Percentiles rank a stretch among this genome's conserved stretches.
phyloP scores from a whole-genome alignment of 2,797 vertebrate species.

The Spea hammondii region DNA sequence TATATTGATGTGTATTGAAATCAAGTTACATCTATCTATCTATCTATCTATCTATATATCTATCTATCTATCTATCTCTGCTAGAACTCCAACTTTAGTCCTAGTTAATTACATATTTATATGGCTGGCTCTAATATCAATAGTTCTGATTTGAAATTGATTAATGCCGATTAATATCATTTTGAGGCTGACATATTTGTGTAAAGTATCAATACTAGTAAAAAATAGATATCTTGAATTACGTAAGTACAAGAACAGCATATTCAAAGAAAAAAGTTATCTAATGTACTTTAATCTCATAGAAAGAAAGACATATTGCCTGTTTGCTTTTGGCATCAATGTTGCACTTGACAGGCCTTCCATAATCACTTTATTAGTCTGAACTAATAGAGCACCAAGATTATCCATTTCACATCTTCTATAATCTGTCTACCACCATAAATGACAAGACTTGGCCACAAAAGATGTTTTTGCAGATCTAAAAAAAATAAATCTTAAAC shows the following conservation, averaged over 20 bases:
- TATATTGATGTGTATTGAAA: too few species aligned
- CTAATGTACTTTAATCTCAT: slow-evolving; percentile 17
- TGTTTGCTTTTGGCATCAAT: slow-evolving; percentile 60
- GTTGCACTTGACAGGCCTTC: slow-evolving; percentile 63
- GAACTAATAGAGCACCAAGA: slow-evolving; percentile 61
- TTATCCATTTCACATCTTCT: slow-evolving; percentile 70
- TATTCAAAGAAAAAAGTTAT: neutral
- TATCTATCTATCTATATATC: too few species aligned
- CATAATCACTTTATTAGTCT: slow-evolving; percentile 72
- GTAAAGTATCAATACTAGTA: too few species aligned
- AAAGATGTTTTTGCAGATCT: slow-evolving; percentile 70
- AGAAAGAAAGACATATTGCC: slow-evolving; percentile 36
- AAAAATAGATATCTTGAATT: too few species aligned
- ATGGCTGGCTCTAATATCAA: too few species aligned
- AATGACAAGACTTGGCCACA: slow-evolving; percentile 84
- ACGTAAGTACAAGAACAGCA: neutral
- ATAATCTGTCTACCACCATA: slow-evolving; percentile 76
- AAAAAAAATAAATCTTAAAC: slow-evolving; percentile 79
- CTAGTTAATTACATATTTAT: too few species aligned
- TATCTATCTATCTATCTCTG: too few species aligned
- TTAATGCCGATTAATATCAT: too few species aligned
- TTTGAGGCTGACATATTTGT: too few species aligned
- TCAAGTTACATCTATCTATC: too few species aligned
- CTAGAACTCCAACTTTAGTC: too few species aligned
- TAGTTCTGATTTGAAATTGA: too few species aligned